Evolutionary conservation across 2,113 vertebrate genomes (phyloP).

Genomic region (Ctenomys sociabilis): DNA sequence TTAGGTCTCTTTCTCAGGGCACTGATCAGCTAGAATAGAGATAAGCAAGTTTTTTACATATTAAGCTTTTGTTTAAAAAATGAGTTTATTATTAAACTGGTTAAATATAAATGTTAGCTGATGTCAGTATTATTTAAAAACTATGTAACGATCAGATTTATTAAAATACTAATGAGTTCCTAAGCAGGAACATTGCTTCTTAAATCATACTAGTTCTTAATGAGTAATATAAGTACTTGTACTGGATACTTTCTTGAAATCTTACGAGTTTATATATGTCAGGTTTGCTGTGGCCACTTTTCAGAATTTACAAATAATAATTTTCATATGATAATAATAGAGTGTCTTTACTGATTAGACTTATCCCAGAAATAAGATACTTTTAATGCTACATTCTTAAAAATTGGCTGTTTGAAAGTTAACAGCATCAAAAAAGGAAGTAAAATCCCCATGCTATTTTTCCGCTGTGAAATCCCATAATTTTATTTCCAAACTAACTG

Average conservation of each 20-base stretch:
- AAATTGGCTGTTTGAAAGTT: background rate
- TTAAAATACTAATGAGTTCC: conserved; percentile 17
- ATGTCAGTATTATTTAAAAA: background rate
- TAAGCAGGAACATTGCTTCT: background rate
- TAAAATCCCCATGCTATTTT: background rate
- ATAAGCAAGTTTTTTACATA: background rate
- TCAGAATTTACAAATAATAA: conserved; percentile 15
- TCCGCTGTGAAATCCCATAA: background rate
- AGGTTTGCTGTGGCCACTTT: background rate
- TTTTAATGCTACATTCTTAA: background rate
- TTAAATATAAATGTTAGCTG: conserved; percentile 19
- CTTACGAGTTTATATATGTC: background rate
- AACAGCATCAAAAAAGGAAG: background rate
- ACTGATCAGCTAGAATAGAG: background rate
- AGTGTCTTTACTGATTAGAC: background rate
- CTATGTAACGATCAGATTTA: background rate
- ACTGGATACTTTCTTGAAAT: background rate
- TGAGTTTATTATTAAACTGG: background rate
- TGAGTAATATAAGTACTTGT: conserved; percentile 37
- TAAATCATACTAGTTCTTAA: conserved; percentile 3
- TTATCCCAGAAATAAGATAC: background rate
- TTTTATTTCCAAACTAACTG: background rate
- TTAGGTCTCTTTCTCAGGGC: background rate
- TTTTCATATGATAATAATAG: background rate
- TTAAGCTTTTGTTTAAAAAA: background rate